These are phyloP conservation scores for Liasis olivaceus DNA, from an alignment of 2,797 vertebrate genomes.

Conservation along the genomic window DNA sequence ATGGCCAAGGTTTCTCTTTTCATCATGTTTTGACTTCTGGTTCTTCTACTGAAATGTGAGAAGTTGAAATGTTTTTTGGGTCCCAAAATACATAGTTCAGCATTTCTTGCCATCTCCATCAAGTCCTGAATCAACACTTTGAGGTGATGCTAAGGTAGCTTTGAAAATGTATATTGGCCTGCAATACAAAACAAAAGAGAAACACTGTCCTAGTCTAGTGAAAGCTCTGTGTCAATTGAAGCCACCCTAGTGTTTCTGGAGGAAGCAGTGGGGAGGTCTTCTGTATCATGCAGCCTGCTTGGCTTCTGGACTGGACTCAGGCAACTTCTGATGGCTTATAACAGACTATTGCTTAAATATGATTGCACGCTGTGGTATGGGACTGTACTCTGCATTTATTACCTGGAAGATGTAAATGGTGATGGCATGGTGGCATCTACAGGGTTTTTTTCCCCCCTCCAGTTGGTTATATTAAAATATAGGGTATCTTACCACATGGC, in stretches of 20 bases:
- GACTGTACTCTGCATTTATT: not conserved
- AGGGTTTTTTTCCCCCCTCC: not conserved
- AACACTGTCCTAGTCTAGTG: not conserved
- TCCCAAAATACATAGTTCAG: not conserved
- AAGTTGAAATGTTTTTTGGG: not conserved
- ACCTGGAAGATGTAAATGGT: not conserved
- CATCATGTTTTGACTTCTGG: not conserved
- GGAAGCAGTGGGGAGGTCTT: not conserved
- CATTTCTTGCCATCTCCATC: not conserved
- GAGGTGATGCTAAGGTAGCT: not conserved
- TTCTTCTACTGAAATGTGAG: not conserved
- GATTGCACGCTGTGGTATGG: not conserved
- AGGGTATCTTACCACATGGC: not conserved
- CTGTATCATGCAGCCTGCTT: not conserved
- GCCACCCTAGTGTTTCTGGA: not conserved
- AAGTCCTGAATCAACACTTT: not conserved
- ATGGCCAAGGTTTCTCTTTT: not conserved
- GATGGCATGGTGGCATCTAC: not conserved
- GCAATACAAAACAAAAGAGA: not conserved
- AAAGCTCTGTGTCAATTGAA: not conserved
- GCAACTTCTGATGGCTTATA: not conserved
- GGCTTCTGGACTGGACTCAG: not conserved
- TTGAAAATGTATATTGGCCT: not conserved
- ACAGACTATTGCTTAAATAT: not conserved
- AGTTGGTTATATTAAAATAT: not conserved